Conservation (phyloP, 2,888 invertebrate genomes). For the Sphaeridia pumilis region DNA sequence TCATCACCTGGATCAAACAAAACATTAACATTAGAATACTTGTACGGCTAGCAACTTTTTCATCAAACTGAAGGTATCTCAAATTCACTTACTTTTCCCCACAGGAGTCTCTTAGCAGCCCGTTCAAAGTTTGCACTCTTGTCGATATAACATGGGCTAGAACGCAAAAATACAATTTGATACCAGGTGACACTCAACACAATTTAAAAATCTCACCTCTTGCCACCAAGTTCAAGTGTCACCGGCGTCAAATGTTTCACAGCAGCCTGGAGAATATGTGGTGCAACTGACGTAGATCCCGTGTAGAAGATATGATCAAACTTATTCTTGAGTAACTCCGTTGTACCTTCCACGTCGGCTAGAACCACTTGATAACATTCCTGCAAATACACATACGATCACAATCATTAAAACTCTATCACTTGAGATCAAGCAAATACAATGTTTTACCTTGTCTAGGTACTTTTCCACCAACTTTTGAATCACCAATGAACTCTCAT, state of each 20-base stretch:
- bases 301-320: conserved; percentile 98
- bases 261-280: conserved; percentile 76
- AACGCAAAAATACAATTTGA: conserved; percentile 16
- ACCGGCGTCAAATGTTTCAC: conserved; percentile 83
- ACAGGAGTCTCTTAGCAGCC: conserved; percentile 67
- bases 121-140: conserved; percentile 59
- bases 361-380: conserved; percentile 68
- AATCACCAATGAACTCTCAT: conserved; percentile 58
- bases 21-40: neutral
- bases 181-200: neutral
- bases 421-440: neutral
- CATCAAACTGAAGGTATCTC: neutral
- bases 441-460: conserved; percentile 55
- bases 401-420: neutral
- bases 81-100: conserved; percentile 60
- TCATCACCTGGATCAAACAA: conserved; percentile 15
- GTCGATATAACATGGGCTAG: conserved; percentile 83
- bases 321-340: conserved; percentile 67
- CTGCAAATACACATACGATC: conserved; percentile 37
- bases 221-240: conserved; percentile 81
- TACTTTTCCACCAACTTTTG: conserved; percentile 71
- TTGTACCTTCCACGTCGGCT: conserved; percentile 76
- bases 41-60: neutral
- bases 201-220: conserved; percentile 47
- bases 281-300: conserved; percentile 73